Percentiles rank a stretch among this genome's conserved stretches.
These are phyloP conservation scores for Macrophya alboannulata DNA, from an alignment of 2,888 invertebrate genomes.

Conservation along the genomic window DNA sequence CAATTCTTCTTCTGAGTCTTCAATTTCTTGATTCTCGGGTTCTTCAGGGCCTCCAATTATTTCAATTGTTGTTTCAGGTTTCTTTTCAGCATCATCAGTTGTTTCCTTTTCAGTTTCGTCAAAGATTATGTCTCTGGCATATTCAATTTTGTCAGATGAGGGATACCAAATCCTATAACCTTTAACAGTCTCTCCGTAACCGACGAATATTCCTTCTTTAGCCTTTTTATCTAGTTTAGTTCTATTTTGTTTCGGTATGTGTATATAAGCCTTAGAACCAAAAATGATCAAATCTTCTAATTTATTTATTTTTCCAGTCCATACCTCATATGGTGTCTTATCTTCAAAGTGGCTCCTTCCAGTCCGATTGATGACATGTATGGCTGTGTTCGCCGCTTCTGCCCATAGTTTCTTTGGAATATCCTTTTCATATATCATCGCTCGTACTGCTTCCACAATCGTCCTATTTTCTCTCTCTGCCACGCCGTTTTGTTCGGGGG, in stretches of 20 bases:
- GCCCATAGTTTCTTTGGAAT: conserved; percentile 73
- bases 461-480: conserved; percentile 71
- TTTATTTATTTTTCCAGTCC: conserved; percentile 61
- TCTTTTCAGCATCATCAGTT: not conserved
- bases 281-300: conserved; percentile 63
- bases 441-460: conserved; percentile 66
- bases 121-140: conserved; percentile 48
- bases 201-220: conserved; percentile 66
- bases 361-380: conserved; percentile 72
- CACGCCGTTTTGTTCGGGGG: conserved; percentile 64
- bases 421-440: conserved; percentile 62
- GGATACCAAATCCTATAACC: conserved; percentile 69
- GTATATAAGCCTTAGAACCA: conserved; percentile 69
- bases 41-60: not conserved
- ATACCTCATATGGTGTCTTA: conserved; percentile 69
- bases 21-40: conserved; percentile 24
- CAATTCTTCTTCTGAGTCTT: not conserved
- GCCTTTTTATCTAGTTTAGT: conserved; percentile 60
- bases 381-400: conserved; percentile 74
- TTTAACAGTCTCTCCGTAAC: conserved; percentile 67
- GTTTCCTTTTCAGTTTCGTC: not conserved
- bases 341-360: conserved; percentile 66
- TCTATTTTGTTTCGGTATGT: conserved; percentile 70
- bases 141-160: conserved; percentile 12
- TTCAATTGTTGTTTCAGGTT: not conserved